phyloP scores from a whole-genome alignment of 2,797 vertebrate species.

The Setipinna tenuifilis region DNA sequence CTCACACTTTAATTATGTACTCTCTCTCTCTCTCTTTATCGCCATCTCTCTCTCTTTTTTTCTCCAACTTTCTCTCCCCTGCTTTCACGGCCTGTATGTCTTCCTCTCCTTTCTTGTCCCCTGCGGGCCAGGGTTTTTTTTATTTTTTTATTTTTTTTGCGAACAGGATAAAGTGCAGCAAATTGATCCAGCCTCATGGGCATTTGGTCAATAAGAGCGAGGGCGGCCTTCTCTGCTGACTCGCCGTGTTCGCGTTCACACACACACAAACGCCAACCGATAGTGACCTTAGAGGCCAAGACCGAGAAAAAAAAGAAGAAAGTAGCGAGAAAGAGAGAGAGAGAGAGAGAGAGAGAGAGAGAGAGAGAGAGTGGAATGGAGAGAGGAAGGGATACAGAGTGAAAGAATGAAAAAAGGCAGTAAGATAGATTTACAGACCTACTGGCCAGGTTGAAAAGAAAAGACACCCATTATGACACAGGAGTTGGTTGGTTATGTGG shows the following conservation, averaged over 20 bases:
- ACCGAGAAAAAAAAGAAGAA: slow-evolving; percentile 4
- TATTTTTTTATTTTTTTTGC: no score
- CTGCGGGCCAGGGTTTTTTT: slow-evolving; percentile 69
- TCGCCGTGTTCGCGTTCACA: slow-evolving; percentile 43
- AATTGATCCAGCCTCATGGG: slow-evolving; percentile 75
- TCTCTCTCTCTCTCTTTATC: background rate
- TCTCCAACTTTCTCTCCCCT: slow-evolving; percentile 24
- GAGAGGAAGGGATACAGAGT: background rate
- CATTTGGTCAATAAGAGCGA: slow-evolving; percentile 71
- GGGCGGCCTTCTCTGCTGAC: slow-evolving; percentile 65
- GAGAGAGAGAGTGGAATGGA: background rate
- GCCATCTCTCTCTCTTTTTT: slow-evolving; percentile 27
- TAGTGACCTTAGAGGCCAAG: background rate
- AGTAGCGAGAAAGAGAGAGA: background rate
- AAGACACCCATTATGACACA: no score
- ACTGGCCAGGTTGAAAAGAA: background rate
- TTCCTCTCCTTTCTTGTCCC: slow-evolving; percentile 52
- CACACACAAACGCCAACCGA: background rate
- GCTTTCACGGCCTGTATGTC: slow-evolving; percentile 52
- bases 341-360: background rate
- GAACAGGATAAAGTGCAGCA: slow-evolving; percentile 75
- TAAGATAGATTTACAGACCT: slow-evolving; percentile 28
- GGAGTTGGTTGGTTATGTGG: no score
- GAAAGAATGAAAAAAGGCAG: background rate
- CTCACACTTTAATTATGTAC: background rate